phyloP scores from a whole-genome alignment of 1,140 invertebrate species.

The Ptiloglossa arizonensis region DNA sequence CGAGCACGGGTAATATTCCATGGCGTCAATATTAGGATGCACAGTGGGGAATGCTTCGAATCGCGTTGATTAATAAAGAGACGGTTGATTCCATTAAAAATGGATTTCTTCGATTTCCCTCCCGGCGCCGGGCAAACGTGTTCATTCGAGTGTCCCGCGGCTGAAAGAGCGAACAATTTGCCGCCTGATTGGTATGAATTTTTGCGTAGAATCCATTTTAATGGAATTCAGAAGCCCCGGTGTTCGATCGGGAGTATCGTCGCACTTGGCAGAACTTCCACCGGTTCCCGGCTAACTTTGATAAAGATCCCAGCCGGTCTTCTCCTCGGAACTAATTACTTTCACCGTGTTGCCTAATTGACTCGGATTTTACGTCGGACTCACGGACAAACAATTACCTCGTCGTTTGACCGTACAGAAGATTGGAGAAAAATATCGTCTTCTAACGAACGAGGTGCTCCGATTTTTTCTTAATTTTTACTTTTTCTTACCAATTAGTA shows the following conservation, averaged over 20 bases:
- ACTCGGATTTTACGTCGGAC: slow-evolving; percentile 39
- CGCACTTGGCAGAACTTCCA: slow-evolving; percentile 30
- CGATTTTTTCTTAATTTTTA: too few relatives aligned
- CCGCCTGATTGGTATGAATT: background rate
- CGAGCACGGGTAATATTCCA: background rate
- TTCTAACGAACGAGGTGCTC: too few relatives aligned
- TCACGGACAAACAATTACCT: slow-evolving; percentile 15
- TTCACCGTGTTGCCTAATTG: slow-evolving; percentile 45
- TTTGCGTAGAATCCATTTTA: slow-evolving; percentile 14
- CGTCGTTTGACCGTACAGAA: background rate
- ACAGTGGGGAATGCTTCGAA: background rate
- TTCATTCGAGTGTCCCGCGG: background rate
- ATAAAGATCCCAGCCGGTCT: slow-evolving; percentile 37
- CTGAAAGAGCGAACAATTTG: background rate
- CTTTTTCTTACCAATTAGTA: too few relatives aligned
- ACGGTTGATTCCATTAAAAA: slow-evolving; percentile 33
- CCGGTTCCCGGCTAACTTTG: slow-evolving; percentile 31
- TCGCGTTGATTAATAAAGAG: slow-evolving; percentile 12
- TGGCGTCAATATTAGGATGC: background rate
- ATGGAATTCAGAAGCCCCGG: slow-evolving; percentile 22
- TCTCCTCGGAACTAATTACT: slow-evolving; percentile 43
- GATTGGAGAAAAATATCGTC: background rate
- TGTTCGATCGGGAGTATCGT: slow-evolving; percentile 18
- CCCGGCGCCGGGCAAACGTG: background rate
- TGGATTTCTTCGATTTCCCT: background rate